These are phyloP conservation scores for Meloidogyne exigua DNA, from an alignment of 1,140 invertebrate genomes.

Conservation along the genomic window DNA sequence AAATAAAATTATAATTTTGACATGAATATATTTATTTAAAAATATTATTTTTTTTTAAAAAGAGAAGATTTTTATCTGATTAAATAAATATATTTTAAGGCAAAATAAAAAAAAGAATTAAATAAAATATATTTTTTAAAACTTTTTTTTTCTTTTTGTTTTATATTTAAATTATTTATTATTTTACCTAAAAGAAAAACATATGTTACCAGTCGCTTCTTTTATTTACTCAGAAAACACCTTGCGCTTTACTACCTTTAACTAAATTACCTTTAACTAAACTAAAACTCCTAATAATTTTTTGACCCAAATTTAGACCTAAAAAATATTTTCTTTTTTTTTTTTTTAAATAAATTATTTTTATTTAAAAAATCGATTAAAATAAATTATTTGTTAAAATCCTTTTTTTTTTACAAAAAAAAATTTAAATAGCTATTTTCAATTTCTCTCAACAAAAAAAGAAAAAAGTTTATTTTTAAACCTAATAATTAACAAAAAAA, in stretches of 20 bases:
- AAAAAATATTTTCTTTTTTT: no score
- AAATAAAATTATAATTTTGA: not conserved
- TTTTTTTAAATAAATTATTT: no score
- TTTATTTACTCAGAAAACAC: not conserved
- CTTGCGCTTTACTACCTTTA: no score
- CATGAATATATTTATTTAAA: not conserved
- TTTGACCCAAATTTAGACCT: no score
- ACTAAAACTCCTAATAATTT: no score
- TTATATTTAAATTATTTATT: not conserved
- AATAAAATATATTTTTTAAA: no score
- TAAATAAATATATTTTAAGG: not conserved
- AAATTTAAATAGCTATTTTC: not conserved
- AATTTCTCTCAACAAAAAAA: slow-evolving; percentile 2
- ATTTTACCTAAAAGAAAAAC: not conserved
- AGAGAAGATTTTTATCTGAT: not conserved
- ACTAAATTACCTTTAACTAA: no score
- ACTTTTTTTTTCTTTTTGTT: no score
- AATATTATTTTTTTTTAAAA: no score
- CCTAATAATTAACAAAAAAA: not conserved
- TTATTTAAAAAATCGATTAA: no score
- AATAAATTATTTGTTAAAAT: no score
- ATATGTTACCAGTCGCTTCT: not conserved
- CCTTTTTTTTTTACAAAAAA: no score
- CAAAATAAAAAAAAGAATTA: not conserved
- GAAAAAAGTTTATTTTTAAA: not conserved